Evolutionary conservation across 2,888 invertebrate species (phyloP).

Genomic region (Spisula subtruncata): DNA sequence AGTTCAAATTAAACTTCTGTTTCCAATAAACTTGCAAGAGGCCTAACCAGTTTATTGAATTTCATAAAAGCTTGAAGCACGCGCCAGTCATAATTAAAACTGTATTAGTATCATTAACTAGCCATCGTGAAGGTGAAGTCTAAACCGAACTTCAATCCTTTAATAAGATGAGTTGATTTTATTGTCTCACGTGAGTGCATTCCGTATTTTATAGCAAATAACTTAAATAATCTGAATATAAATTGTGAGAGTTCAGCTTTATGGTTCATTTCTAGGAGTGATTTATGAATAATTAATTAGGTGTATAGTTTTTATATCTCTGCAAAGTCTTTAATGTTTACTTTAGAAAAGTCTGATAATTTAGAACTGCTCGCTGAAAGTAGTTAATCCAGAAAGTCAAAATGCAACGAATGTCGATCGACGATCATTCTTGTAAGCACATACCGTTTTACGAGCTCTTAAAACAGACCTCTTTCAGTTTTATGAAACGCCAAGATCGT

Average conservation of each 20-base stretch:
- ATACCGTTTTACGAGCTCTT: background rate
- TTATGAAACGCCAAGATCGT: background rate
- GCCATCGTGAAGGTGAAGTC: background rate
- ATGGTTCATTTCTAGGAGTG: background rate
- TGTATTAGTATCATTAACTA: background rate
- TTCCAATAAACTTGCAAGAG: background rate
- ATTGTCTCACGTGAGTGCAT: background rate
- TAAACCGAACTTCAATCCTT: background rate
- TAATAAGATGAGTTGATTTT: background rate
- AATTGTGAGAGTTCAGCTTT: background rate
- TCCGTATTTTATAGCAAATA: background rate
- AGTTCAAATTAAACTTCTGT: background rate
- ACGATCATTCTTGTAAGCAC: background rate
- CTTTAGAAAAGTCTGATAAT: background rate
- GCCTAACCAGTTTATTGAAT: background rate
- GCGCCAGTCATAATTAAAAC: background rate
- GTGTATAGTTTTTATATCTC: slow-evolving; percentile 13
- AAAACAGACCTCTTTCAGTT: background rate
- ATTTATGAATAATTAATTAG: slow-evolving; percentile 22
- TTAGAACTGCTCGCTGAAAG: background rate
- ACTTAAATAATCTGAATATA: background rate
- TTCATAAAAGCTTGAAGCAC: background rate
- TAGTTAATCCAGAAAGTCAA: slow-evolving; percentile 4
- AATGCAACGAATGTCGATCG: background rate
- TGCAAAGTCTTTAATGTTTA: background rate